Evolutionary conservation across 1,140 invertebrate species (phyloP), one percentile per base, ranked within the genome.

Genomic region (Berghia stephanieae): DNA sequence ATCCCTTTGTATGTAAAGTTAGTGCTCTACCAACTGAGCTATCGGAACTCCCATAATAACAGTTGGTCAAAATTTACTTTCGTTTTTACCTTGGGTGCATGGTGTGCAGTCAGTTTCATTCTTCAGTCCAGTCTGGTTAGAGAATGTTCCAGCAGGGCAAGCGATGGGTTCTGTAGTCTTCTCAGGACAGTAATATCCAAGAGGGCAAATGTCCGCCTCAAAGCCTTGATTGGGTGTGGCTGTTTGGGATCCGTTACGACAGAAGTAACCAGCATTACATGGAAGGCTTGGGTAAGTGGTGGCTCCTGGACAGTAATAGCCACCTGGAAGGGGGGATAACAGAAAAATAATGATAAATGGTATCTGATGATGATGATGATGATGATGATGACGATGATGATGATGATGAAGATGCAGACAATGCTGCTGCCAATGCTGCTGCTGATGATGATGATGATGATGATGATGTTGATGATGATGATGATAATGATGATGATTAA

Each of bases 121-220:
- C 79, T 82, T 83, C 44, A 87, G 76, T 27, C 79, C 75, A 1
- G 83, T 82, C 21, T 73, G 81, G 77, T 84, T 86, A 36, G 85
- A 86, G 81, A 85, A 88, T 13, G 86, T 88, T 46, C 86, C 86
- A 1, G 79, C 55, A n/a, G 85, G 86, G 78, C 87, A 88, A 13
- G 82, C 75, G 18, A 84, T 76, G 21, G 86, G 87, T 66, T 87
- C 83, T 27, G 78, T 83, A 5, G 86, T 86, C 66, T 81, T 80
- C 66, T 86, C 80, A n/a, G 86, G 86, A 80, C 87, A 88, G 78
- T 87, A 88, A 71, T 86, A 81, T 31, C 87, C 87, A 27, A 82
- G 80, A n/a, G 85, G 86, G 78, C 86, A 88, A 18, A 78, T 78
- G 60, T 86, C 70, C 1, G 86, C 85, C 74, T 84, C 78, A 2